Base-by-base conservation (phyloP, 2,797 vertebrate species). In the Urosaurus nigricauda region DNA sequence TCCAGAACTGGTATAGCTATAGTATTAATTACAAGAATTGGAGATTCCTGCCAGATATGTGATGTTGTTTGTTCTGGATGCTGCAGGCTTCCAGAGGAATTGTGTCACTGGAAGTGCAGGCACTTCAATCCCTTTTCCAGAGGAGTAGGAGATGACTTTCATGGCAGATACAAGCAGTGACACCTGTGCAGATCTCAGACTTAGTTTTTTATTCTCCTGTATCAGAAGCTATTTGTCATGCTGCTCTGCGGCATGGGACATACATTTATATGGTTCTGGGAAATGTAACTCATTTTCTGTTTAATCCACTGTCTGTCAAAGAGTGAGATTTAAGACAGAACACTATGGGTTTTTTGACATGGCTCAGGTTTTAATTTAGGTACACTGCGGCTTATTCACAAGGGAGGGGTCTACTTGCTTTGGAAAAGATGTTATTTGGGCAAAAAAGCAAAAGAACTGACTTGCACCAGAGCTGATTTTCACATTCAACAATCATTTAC, bases 251-350 rank as follows among this genome's bases (percentile, higher is more conserved):
- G 6, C 32, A 85, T 91, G 92, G 94, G 68, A 88, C 89, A 88
- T 74, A 0, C 92, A 35, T 56, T 90, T 94, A 83, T 89, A 79
- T 71, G 88, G 83, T 94, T 92, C 88, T 90, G 80, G 79, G 90
- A 94, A 92, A 93, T 89, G 87, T 93, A 95, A 92, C 93, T 94
- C 88, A 92, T 94, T 95, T 94, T 75, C 93, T 93, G 79, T 93
- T 95, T 95, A 93, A 96, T 94, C 93, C 91, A 89, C 89, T 95
- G 89, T 53, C 90, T 94, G 87, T 94, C 93, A 94, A 89, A 92
- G 83, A 53, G 29, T n/a, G n/a, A 92, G 91, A 92, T 96, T 96
- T 93, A 88, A 90, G 90, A 90, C 37, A 89, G 86, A 92, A 40
- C 78, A 0, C 77, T 84, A 77, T 13, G 83, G 40, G 87, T 91